phyloP scores from a whole-genome alignment of 2,113 vertebrate genomes.

The Carassius carassius region DNA sequence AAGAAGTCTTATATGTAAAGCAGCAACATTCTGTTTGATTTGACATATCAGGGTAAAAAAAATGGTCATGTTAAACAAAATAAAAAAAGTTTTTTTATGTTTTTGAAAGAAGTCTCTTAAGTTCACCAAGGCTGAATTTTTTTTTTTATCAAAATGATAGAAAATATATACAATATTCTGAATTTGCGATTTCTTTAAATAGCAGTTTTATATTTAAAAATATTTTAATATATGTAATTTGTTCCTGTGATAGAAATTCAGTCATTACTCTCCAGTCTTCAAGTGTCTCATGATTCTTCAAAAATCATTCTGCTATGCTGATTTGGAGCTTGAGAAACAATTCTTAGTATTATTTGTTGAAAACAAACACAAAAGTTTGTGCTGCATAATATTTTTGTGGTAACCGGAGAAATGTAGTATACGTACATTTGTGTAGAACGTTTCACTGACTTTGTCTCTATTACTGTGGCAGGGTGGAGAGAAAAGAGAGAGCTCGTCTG shows the following conservation, averaged over 20 bases:
- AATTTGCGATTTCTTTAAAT: neutral
- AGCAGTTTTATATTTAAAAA: neutral
- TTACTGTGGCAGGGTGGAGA: constrained; percentile 83
- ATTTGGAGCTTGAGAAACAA: neutral
- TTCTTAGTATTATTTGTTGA: neutral
- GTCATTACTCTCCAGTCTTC: neutral
- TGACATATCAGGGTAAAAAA: neutral
- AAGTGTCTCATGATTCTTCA: neutral
- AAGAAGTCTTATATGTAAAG: neutral
- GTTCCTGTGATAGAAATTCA: neutral
- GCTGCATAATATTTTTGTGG: neutral
- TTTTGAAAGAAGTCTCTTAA: too few species aligned
- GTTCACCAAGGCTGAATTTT: neutral
- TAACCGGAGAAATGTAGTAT: neutral
- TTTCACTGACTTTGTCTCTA: neutral
- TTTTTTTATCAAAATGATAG: neutral
- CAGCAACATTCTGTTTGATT: neutral
- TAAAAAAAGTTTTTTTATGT: too few species aligned
- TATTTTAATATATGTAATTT: neutral
- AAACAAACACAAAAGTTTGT: too few species aligned
- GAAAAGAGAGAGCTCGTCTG: constrained; percentile 92
- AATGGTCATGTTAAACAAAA: neutral
- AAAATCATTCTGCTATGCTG: neutral
- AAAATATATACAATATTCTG: neutral
- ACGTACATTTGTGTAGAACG: neutral